phyloP scores from a whole-genome alignment of 1,140 invertebrate species.

The Pseudobourletiella spinata region DNA sequence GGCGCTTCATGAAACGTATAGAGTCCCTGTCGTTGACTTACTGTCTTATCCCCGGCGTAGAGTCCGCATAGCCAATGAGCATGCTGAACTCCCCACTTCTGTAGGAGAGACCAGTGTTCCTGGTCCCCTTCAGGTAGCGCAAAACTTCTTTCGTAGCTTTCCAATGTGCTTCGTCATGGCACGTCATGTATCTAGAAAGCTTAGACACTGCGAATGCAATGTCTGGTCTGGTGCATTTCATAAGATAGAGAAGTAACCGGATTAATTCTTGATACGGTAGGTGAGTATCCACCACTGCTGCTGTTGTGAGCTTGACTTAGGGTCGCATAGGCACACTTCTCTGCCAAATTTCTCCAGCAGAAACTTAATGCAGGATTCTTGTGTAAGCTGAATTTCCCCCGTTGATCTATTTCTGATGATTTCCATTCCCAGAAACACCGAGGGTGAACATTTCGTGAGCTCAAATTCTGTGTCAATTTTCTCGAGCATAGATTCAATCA shows the following conservation, averaged over 20 bases:
- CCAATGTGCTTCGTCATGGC: too few species aligned
- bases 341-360: conserved; percentile 37
- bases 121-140: too few species aligned
- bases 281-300: neutral
- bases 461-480: conserved; percentile 31
- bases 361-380: conserved; percentile 37
- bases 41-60: too few species aligned
- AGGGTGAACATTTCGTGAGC: conserved; percentile 28
- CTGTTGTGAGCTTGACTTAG: conserved; percentile 6
- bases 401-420: too few species aligned
- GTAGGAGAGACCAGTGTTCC: too few species aligned
- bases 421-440: too few species aligned
- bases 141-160: too few species aligned
- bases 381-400: conserved; percentile 13
- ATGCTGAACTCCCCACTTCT: too few species aligned
- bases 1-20: too few species aligned
- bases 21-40: too few species aligned
- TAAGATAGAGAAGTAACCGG: conserved; percentile 15
- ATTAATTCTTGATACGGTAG: conserved; percentile 37
- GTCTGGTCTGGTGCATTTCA: conserved; percentile 23
- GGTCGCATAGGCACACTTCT: conserved; percentile 35
- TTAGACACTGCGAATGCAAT: conserved; percentile 40
- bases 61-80: too few species aligned
- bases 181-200: too few species aligned
- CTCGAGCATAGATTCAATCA: conserved; percentile 25